phyloP scores from a whole-genome alignment of 2,888 invertebrate species.

The Eilema sororculum region DNA sequence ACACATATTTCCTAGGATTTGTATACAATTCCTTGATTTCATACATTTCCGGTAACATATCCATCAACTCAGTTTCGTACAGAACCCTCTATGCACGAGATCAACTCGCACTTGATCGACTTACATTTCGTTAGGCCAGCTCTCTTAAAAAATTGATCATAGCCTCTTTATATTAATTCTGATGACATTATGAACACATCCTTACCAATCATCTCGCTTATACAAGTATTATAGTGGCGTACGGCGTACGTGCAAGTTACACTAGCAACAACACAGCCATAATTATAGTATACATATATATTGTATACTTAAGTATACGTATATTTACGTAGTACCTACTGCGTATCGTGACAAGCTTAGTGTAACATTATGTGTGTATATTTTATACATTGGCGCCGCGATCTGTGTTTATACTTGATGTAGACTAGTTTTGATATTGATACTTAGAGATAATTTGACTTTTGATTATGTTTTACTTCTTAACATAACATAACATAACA shows the following conservation, averaged over 20 bases:
- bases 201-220: slow-evolving; percentile 71
- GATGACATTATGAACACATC: slow-evolving; percentile 49
- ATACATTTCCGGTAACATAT: no score
- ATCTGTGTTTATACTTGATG: slow-evolving; percentile 33
- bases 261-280: slow-evolving; percentile 62
- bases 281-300: slow-evolving; percentile 60
- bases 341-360: slow-evolving; percentile 26
- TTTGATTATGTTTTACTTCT: no score
- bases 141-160: neutral
- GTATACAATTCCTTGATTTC: no score
- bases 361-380: slow-evolving; percentile 21
- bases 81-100: no score
- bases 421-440: slow-evolving; percentile 36
- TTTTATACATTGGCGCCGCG: slow-evolving; percentile 36
- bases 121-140: neutral
- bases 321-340: slow-evolving; percentile 35
- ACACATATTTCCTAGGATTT: no score
- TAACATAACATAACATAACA: no score
- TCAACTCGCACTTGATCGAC: no score
- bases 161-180: neutral
- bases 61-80: no score
- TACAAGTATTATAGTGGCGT: slow-evolving; percentile 63
- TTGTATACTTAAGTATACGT: slow-evolving; percentile 25
- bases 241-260: slow-evolving; percentile 66
- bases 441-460: no score